Evolutionary conservation across 2,797 vertebrate genomes (phyloP), one percentile per base, ranked within the genome.

Genomic region (Trematomus bernacchii): DNA sequence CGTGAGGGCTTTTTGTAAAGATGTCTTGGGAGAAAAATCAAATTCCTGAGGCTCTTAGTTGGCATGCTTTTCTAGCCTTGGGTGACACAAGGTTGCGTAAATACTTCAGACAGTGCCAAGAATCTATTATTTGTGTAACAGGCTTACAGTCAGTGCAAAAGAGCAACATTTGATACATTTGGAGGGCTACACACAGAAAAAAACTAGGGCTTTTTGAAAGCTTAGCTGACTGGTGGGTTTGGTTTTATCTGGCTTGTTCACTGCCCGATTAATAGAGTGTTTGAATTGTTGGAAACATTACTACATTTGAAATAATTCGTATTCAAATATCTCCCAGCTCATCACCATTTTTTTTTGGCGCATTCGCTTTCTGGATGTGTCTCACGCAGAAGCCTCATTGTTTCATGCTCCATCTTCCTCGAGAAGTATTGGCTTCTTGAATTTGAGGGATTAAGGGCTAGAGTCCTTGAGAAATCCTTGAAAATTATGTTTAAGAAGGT

Each of bases 41-140:
- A 68, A 48, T 69, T 77, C 77, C 82, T 37, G 16, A 52, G 66
- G 80, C 76, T 54, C 62, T 76, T 40, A 23, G 40, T 79, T 78
- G 64, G 37, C 73, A 50, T 70, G 55, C 27, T 57, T 65, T 53
- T 19, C 50, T 69, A 72, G 77, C 66, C 61, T 48, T 33, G 30
- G 64, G 77, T 70, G 18, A 62, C 13, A 13, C 27, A 40, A 10
- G 48, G 53, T 54, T 75, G 70, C 2, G 2, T 33, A 71, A 77
- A 85, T 68, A 70, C 60, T 62, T 62, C 40, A 27, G 61, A 63
- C 47, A 59, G 46, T 77, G 79, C 65, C 77, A 83, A 64, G 65
- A 55, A 54, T 70, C 5, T 21, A 33, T 67, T 73, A 57, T 82
- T 73, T 84, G 65, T 67, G 3, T 69, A 68, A 74, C 47, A 60